Evolutionary conservation across 2,113 vertebrate species (phyloP).

Genomic region (Recurvirostra avosetta): DNA sequence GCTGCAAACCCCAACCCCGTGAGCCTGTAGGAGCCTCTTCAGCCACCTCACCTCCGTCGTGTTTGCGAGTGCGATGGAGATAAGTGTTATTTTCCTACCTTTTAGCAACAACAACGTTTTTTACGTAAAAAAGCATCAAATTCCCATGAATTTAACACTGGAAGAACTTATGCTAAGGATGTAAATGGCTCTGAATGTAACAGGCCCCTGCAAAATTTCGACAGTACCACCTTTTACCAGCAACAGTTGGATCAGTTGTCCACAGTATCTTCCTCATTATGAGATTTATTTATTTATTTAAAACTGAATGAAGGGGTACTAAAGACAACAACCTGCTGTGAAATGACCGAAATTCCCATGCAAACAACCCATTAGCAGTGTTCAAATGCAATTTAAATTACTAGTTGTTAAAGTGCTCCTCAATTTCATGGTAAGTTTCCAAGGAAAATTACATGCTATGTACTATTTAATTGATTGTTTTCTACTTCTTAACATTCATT

Average conservation of each 20-base stretch:
- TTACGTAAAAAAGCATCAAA: neutral
- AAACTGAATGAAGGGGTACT: conserved; percentile 54
- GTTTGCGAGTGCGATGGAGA: rapidly evolving
- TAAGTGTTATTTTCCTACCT: neutral
- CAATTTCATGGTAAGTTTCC: conserved; percentile 77
- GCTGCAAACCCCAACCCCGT: neutral
- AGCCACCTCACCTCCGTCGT: neutral
- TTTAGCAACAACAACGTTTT: neutral
- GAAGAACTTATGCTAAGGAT: neutral
- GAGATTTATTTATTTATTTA: neutral
- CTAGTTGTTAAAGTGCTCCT: conserved; percentile 74
- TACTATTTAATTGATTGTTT: conserved; percentile 80
- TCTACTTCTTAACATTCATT: conserved; percentile 77
- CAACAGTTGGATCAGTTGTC: neutral
- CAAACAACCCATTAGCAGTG: conserved; percentile 76
- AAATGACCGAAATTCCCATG: conserved; percentile 73
- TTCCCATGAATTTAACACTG: neutral
- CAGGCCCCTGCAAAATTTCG: neutral
- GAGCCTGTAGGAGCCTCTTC: neutral
- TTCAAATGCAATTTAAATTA: conserved; percentile 78
- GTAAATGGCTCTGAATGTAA: neutral
- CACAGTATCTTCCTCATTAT: neutral
- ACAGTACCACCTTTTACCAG: neutral
- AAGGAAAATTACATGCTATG: conserved; percentile 77
- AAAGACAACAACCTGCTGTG: conserved; percentile 59